Evolutionary conservation across 2,113 vertebrate genomes (phyloP).

Genomic region (Manacus vitellinus): DNA sequence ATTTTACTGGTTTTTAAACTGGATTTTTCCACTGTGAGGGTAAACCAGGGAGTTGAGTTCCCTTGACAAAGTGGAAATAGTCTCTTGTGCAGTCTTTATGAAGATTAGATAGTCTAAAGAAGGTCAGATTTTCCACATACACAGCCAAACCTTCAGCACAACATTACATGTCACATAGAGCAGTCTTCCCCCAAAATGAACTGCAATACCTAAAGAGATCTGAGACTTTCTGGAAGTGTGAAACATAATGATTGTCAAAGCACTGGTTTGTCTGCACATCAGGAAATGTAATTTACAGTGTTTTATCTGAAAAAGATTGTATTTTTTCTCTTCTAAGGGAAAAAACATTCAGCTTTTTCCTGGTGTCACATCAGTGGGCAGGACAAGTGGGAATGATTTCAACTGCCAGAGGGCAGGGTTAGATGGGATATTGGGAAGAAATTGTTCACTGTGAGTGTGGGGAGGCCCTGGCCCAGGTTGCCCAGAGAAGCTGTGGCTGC

Average conservation of each 20-base stretch:
- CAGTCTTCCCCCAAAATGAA: background rate
- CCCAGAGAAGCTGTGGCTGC: background rate
- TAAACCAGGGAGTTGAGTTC: background rate
- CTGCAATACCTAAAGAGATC: background rate
- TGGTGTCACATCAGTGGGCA: background rate
- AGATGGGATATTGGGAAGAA: fast-evolving
- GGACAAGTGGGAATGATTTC: background rate
- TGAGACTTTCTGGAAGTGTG: background rate
- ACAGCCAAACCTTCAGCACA: background rate
- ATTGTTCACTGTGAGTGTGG: background rate
- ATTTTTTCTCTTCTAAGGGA: background rate
- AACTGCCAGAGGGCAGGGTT: background rate
- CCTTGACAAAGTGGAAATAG: background rate
- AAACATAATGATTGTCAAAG: background rate
- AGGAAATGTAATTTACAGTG: background rate
- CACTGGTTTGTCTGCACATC: background rate
- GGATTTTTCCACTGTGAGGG: background rate
- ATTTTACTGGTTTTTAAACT: background rate
- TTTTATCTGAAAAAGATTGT: background rate
- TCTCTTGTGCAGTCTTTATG: background rate
- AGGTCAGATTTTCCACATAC: background rate
- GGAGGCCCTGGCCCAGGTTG: background rate
- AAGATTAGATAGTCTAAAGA: background rate
- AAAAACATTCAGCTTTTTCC: background rate
- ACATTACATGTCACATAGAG: background rate